These are phyloP conservation scores for Limnephilus auricula DNA, from an alignment of 2,888 invertebrate genomes.

Conservation along the genomic window DNA sequence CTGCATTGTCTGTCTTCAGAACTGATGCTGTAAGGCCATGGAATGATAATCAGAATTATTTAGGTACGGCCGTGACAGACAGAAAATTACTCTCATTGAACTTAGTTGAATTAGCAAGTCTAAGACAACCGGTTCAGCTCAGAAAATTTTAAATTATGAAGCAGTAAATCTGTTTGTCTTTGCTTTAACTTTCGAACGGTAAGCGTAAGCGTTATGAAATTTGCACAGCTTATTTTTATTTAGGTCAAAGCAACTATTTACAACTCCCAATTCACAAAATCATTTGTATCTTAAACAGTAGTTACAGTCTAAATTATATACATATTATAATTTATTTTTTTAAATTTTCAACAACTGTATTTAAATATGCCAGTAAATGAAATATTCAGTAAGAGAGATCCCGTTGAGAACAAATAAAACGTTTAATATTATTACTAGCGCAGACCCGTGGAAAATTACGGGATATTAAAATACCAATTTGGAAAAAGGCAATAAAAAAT, in stretches of 20 bases:
- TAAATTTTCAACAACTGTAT: no score
- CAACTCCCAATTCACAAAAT: no score
- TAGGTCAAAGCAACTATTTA: background rate
- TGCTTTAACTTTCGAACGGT: background rate
- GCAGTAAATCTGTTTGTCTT: background rate
- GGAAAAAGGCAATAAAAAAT: no score
- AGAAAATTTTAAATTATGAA: background rate
- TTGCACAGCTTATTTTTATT: background rate
- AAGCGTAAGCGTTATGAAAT: background rate
- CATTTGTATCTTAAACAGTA: no score
- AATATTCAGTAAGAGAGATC: no score
- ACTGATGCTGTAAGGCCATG: background rate
- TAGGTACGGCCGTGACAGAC: background rate
- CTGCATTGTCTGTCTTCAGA: background rate
- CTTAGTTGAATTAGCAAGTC: background rate
- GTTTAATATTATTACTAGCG: no score
- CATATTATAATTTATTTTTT: no score
- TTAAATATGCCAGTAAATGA: no score
- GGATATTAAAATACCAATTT: no score
- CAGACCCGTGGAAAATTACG: no score
- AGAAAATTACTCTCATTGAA: background rate
- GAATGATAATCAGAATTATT: background rate
- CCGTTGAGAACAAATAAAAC: no score
- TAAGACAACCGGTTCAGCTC: background rate
- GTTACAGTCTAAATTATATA: no score